A percentile compares a stretch with the other conserved stretches of the same genome.
Conservation (phyloP, 1,140 invertebrate species). For the Pogonomyrmex barbatus region DNA sequence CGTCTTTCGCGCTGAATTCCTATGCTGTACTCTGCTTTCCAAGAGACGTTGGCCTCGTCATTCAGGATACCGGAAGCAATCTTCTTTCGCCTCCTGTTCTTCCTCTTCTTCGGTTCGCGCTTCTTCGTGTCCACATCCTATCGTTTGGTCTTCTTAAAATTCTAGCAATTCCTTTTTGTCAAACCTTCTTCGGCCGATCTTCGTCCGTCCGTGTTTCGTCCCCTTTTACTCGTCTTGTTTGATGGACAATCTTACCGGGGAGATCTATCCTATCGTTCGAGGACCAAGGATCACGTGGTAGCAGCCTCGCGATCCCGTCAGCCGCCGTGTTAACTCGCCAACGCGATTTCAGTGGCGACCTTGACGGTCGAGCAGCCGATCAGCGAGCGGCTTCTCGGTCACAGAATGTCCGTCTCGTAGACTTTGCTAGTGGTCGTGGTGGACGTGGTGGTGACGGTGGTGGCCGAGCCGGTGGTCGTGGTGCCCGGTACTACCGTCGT, state of each 20-base stretch:
- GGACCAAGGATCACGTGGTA: background rate
- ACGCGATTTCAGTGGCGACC: constrained; percentile 51
- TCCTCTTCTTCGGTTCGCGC: background rate
- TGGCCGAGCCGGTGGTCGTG: constrained; percentile 86
- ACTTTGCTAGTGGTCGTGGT: constrained; percentile 89
- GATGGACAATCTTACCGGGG: background rate
- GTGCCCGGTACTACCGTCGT: constrained; percentile 72
- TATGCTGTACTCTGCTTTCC: constrained; percentile 74
- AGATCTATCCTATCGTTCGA: background rate
- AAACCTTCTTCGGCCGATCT: background rate
- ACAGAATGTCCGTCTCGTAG: constrained; percentile 96
- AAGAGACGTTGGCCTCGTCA: constrained; percentile 12
- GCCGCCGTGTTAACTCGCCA: constrained; percentile 73
- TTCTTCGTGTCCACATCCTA: too few relatives aligned
- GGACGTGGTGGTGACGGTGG: constrained; percentile 68
- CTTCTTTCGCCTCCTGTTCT: background rate
- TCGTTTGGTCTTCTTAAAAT: background rate
- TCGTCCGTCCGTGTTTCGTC: background rate
- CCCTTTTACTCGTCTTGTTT: background rate
- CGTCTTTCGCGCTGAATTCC: constrained; percentile 70
- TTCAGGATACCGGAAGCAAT: background rate
- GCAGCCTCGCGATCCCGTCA: background rate
- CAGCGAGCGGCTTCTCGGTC: constrained; percentile 83
- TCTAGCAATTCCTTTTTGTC: constrained; percentile 23
- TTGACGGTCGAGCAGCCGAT: constrained; percentile 61